These are phyloP conservation scores for Monomorium pharaonis DNA, from an alignment of 1,140 invertebrate species.

Conservation along the genomic window DNA sequence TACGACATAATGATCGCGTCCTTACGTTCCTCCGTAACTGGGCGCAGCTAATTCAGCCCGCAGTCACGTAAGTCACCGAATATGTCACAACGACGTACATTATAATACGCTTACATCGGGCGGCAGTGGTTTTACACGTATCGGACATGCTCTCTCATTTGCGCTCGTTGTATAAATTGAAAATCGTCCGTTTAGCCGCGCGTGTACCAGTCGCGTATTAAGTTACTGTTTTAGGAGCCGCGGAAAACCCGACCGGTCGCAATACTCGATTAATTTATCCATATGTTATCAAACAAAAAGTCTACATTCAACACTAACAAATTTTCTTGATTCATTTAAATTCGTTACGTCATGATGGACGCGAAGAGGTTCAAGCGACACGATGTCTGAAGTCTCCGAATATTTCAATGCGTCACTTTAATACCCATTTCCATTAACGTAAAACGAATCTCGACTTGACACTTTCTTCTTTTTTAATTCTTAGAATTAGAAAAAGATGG, in stretches of 20 bases:
- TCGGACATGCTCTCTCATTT: slow-evolving; percentile 40
- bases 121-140: slow-evolving; percentile 26
- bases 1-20: slow-evolving; percentile 50
- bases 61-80: slow-evolving; percentile 47
- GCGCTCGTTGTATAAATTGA: slow-evolving; percentile 35
- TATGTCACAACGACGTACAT: slow-evolving; percentile 33
- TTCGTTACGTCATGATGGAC: not conserved
- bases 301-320: not conserved
- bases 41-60: slow-evolving; percentile 38
- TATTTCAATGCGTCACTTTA: not conserved
- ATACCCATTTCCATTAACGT: not conserved
- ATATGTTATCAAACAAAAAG: not conserved
- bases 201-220: not conserved
- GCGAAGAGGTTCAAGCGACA: not conserved
- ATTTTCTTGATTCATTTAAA: not conserved
- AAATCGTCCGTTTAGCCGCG: slow-evolving; percentile 20
- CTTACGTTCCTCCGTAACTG: slow-evolving; percentile 12
- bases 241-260: not conserved
- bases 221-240: slow-evolving; percentile 27
- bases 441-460: too few relatives aligned
- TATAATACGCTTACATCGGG: slow-evolving; percentile 22
- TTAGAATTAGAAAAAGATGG: too few relatives aligned
- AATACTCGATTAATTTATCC: not conserved
- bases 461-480: too few relatives aligned
- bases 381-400: not conserved